Conservation (phyloP, 1,140 invertebrate species). For the Centruroides sculpturatus region DNA sequence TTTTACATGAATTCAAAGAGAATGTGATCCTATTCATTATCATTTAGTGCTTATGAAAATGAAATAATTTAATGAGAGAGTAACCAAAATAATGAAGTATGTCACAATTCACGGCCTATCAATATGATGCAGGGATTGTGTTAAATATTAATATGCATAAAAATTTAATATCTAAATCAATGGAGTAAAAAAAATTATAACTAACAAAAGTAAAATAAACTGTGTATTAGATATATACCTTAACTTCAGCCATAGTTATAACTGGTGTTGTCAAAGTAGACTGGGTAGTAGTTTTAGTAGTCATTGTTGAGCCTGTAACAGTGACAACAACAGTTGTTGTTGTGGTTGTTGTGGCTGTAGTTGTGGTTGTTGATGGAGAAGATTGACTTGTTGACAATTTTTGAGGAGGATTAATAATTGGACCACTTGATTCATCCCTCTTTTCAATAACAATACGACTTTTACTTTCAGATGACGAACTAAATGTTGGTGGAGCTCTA, state of each 20-base stretch:
- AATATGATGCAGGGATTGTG: too few species aligned
- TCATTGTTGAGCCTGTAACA: neutral
- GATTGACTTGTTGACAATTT: slow-evolving; percentile 1
- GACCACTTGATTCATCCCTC: slow-evolving; percentile 48
- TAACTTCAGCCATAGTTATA: slow-evolving; percentile 6
- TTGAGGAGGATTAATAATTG: slow-evolving; percentile 20
- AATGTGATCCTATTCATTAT: too few species aligned
- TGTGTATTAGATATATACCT: slow-evolving; percentile 10
- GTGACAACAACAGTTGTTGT: neutral
- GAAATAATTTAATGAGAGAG: too few species aligned
- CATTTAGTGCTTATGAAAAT: too few species aligned
- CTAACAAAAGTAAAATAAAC: neutral
- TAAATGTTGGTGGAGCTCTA: slow-evolving; percentile 42
- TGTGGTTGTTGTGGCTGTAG: neutral
- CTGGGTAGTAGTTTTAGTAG: neutral
- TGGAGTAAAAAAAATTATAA: neutral
- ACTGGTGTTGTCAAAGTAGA: neutral
- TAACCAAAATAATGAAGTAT: too few species aligned
- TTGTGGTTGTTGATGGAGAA: neutral
- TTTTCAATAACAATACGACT: slow-evolving; percentile 70
- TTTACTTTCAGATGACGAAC: slow-evolving; percentile 57
- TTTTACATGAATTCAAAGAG: too few species aligned
- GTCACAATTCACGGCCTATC: too few species aligned
- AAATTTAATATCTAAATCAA: neutral
- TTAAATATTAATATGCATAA: neutral